Evolutionary conservation across 2,888 invertebrate species (phyloP).

Genomic region (Troglohyphantes excavatus): DNA sequence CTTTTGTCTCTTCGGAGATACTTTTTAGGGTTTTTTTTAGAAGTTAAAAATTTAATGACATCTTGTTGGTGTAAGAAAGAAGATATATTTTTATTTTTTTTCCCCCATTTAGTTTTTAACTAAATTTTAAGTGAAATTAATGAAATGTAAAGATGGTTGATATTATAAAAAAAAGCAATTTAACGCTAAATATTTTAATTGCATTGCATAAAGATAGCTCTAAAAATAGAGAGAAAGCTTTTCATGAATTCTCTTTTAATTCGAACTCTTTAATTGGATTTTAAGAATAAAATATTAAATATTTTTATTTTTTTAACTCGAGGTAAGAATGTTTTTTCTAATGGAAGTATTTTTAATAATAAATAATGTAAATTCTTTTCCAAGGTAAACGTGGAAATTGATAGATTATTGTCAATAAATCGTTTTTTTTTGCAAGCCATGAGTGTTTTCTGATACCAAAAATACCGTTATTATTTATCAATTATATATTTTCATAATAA

Average conservation of each 20-base stretch:
- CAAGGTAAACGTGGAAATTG: no score
- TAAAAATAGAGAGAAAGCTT: neutral
- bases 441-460: no score
- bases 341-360: no score
- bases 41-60: conserved; percentile 60
- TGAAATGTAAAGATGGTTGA: conserved; percentile 48
- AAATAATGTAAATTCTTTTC: no score
- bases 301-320: neutral
- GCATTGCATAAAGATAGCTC: conserved; percentile 8
- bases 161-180: conserved; percentile 26
- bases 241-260: neutral
- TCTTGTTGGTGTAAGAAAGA: neutral
- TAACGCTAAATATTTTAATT: conserved; percentile 35
- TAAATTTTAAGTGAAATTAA: conserved; percentile 64
- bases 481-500: no score
- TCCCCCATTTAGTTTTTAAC: neutral
- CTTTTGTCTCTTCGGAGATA: conserved; percentile 17
- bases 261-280: conserved; percentile 4
- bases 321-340: neutral
- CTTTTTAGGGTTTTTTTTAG: conserved; percentile 23
- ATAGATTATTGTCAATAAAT: no score
- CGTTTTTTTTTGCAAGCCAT: no score
- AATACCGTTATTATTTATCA: no score
- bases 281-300: neutral
- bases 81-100: neutral